These are phyloP conservation scores for Margarornis squamiger DNA, from an alignment of 2,797 vertebrate genomes.

Conservation along the genomic window DNA sequence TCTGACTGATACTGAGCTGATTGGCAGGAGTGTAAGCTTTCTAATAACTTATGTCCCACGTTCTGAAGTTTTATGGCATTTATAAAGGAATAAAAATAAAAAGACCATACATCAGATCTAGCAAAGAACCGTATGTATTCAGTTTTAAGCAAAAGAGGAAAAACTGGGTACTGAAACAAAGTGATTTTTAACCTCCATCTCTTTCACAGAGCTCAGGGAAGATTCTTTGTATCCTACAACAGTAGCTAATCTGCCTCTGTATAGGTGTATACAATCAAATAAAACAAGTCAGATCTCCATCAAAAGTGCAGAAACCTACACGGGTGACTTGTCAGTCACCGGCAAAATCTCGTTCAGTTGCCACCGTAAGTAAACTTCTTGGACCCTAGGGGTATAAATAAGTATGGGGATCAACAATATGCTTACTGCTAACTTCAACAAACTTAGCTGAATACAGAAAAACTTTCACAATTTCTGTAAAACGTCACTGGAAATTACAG, in stretches of 20 bases:
- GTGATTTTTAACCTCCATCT: neutral
- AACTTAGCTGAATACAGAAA: neutral
- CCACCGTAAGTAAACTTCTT: neutral
- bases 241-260: neutral
- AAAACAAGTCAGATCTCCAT: neutral
- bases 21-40: neutral
- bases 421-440: neutral
- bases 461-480: neutral
- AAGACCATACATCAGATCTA: neutral
- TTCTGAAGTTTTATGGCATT: neutral
- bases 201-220: neutral
- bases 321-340: neutral
- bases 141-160: neutral
- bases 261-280: neutral
- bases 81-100: neutral
- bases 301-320: neutral
- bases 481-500: neutral
- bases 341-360: neutral
- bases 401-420: neutral
- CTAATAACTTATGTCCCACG: neutral
- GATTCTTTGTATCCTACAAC: neutral
- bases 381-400: neutral
- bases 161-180: neutral
- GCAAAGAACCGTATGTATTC: neutral
- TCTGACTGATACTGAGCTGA: neutral